Percentiles rank a stretch among this genome's conserved stretches.
Conservation (phyloP, 2,113 vertebrate species). For the Microcebus ravelobensis region DNA sequence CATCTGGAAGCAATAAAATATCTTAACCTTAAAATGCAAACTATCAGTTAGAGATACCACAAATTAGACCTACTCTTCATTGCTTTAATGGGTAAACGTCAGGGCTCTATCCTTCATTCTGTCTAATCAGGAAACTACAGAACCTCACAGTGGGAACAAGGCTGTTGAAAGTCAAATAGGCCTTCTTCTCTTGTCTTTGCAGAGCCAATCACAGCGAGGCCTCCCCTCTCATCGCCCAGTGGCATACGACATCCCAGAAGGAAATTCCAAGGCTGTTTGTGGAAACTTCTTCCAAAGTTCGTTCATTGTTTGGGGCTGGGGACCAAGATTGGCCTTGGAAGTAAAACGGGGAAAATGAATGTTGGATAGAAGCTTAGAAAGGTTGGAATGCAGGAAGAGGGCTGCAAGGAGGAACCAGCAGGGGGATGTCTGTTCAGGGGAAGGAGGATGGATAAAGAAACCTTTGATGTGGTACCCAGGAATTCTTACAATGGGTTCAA, state of each 20-base stretch:
- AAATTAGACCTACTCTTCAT: constrained; percentile 66
- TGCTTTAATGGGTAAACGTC: constrained; percentile 61
- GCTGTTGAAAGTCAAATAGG: constrained; percentile 32
- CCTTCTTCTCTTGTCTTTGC: not conserved
- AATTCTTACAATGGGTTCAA: not conserved
- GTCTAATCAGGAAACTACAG: constrained; percentile 37
- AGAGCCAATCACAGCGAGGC: not conserved
- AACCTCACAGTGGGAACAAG: not conserved
- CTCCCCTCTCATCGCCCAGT: not conserved
- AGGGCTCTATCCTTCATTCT: constrained; percentile 53
- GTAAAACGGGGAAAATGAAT: not conserved
- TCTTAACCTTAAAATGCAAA: constrained; percentile 77
- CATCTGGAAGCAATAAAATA: constrained; percentile 76
- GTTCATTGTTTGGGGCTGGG: not conserved
- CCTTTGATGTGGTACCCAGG: not conserved
- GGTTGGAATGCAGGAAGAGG: not conserved
- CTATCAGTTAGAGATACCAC: constrained; percentile 67
- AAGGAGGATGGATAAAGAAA: not conserved
- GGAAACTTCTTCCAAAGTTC: not conserved
- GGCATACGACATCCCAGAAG: not conserved
- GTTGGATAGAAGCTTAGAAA: not conserved
- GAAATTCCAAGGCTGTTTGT: constrained; percentile 7
- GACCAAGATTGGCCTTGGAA: not conserved
- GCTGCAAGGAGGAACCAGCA: not conserved
- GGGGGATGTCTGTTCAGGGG: not conserved